Base-by-base conservation (phyloP, 2,797 vertebrate genomes). In the Bradypus variegatus region DNA sequence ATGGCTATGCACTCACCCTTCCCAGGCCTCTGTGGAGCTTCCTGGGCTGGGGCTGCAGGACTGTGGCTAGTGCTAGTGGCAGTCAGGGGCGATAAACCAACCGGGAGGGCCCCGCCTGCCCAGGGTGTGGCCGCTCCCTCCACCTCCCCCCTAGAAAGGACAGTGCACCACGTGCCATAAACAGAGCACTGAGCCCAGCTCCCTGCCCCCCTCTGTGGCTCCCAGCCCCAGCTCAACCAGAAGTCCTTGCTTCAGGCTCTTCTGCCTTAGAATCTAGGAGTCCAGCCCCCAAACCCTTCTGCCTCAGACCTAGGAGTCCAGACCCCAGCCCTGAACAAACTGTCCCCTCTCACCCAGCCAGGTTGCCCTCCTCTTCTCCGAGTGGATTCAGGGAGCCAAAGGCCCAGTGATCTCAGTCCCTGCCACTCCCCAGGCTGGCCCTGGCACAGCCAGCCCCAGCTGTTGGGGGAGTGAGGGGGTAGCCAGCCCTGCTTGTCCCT, bases 361-460 rank as follows among this genome's bases (percentile, higher is more conserved):
- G 88, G 60, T 92, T 73, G 55, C 29, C 70, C 76, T 85, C 64
- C 75, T 69, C 29, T 90, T 69, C 84, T 86, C 58, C 13, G 75
- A 60, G 86, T 80, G 75, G 79, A 78, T 77, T 95, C 82, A 67
- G 21, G 23, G 60, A 93, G 91, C 76, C 87, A 91, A 86, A 91
- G 84, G 86, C 70, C 91, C 69, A 53, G 10, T 90, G 84, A 94
- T 85, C 64, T 86, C 92, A 81, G 70, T n/a, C 45, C 76, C 87
- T 6, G 31, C 72, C 50, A 45, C 41, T 45, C 91, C 62, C 36
- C 13, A 38, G 50, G 67, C 89, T 83, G 92, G 93, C 62, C 72
- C 67, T 95, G 94, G 93, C 93, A 95, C 94, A 86, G 95, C n/a
- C 64, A 0, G 85, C 90, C 62, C 94, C 94, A 93, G 96, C 92